Percentiles rank a stretch among this genome's conserved stretches.
Conservation (phyloP, 2,113 vertebrate genomes). For the Amblyornis subalaris region DNA sequence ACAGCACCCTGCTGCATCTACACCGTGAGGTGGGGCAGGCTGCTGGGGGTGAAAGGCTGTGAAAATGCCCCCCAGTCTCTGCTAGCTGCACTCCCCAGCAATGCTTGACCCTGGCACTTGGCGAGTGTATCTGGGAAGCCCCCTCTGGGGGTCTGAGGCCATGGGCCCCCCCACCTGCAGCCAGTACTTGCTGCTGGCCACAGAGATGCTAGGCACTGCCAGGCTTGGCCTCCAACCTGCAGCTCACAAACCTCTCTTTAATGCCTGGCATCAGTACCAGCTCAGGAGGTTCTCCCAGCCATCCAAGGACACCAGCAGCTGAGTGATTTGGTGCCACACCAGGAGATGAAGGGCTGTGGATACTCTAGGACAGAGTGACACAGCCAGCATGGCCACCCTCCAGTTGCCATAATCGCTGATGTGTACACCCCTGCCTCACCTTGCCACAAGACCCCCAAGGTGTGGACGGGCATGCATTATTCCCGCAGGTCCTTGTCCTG, state of each 20-base stretch:
- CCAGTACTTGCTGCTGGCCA: background rate
- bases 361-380: background rate
- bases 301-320: background rate
- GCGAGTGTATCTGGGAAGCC: rapidly evolving
- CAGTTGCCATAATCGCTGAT: rapidly evolving
- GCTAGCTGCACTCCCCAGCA: background rate
- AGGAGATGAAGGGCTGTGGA: background rate
- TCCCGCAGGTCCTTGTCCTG: background rate
- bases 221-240: background rate
- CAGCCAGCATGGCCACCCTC: background rate
- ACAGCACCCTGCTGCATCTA: background rate
- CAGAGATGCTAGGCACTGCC: background rate
- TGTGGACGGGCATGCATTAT: background rate
- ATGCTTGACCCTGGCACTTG: background rate
- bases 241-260: background rate
- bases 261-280: background rate
- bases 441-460: background rate
- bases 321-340: background rate
- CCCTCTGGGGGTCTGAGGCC: too few species aligned
- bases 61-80: background rate
- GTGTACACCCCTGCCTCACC: rapidly evolving
- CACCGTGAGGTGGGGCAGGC: background rate
- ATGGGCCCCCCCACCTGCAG: rapidly evolving
- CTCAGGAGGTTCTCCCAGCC: background rate
- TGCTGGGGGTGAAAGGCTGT: background rate